Evolutionary conservation across 2,797 vertebrate species (phyloP).

Genomic region (Macropus fuliginosus): DNA sequence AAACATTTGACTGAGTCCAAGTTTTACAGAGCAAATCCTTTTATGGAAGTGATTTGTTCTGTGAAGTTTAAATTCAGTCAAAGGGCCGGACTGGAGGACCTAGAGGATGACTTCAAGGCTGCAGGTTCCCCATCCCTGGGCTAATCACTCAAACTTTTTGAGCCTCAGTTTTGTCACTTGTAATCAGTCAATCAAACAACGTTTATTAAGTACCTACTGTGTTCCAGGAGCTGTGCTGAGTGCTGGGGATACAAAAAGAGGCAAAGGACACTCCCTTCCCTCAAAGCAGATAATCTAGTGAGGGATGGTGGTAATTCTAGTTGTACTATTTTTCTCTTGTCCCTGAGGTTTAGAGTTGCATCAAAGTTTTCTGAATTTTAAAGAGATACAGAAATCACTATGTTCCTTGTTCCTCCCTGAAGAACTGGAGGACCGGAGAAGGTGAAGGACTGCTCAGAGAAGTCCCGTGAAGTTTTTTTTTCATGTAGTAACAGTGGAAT

Average conservation of each 20-base stretch:
- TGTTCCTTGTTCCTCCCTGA: neutral
- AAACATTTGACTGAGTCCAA: too few relatives aligned
- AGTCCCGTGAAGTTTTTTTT: neutral
- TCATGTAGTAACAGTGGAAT: neutral
- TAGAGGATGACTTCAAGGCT: too few relatives aligned
- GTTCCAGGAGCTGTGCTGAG: neutral
- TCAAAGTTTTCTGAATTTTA: neutral
- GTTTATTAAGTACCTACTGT: neutral
- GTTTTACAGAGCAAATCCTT: too few relatives aligned
- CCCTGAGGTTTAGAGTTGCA: neutral
- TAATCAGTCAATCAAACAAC: neutral
- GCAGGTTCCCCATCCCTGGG: neutral
- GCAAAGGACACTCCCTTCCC: neutral
- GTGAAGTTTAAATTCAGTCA: too few relatives aligned
- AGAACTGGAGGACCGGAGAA: neutral
- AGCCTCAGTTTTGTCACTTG: slow-evolving; percentile 26
- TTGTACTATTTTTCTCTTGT: neutral
- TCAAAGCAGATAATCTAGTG: neutral
- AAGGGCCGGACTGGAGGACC: too few relatives aligned
- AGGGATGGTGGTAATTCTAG: neutral
- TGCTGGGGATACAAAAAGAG: neutral
- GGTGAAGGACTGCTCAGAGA: neutral
- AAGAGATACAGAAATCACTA: neutral
- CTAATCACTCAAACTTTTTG: slow-evolving; percentile 41
- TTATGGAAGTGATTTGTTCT: too few relatives aligned